These are phyloP conservation scores for Conopomorpha cramerella DNA, from an alignment of 1,140 invertebrate genomes.

Conservation along the genomic window DNA sequence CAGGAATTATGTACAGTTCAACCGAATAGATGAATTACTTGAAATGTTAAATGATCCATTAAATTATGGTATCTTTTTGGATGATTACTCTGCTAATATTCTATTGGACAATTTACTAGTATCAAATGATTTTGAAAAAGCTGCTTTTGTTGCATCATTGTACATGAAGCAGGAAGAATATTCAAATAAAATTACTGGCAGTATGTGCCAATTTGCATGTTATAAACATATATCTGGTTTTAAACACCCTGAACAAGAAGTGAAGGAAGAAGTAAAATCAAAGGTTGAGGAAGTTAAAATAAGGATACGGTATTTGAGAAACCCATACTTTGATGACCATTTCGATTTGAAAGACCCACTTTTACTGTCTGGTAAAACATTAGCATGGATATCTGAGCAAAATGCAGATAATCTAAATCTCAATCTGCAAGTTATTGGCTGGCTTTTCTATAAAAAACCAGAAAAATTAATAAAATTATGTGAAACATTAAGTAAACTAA, in stretches of 20 bases:
- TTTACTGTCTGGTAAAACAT: conserved; percentile 78
- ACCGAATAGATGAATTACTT: conserved; percentile 67
- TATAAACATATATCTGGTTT: conserved; percentile 73
- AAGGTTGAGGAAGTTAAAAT: conserved; percentile 74
- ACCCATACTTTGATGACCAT: conserved; percentile 84
- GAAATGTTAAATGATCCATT: conserved; percentile 78
- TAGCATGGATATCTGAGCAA: conserved; percentile 65
- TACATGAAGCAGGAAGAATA: conserved; percentile 91
- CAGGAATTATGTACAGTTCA: conserved; percentile 66
- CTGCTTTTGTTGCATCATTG: conserved; percentile 75
- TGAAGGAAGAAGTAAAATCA: conserved; percentile 32
- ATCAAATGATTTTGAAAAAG: conserved; percentile 69
- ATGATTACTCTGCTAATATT: conserved; percentile 78
- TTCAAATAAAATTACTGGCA: conserved; percentile 70
- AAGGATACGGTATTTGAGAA: conserved; percentile 77
- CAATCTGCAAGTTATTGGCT: conserved; percentile 73
- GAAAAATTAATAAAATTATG: conserved; percentile 53
- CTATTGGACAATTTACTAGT: conserved; percentile 82
- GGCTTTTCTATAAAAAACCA: conserved; percentile 70
- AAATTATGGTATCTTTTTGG: conserved; percentile 89
- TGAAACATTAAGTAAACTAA: conserved; percentile 20
- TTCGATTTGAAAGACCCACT: conserved; percentile 77
- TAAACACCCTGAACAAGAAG: conserved; percentile 36
- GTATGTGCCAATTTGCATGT: conserved; percentile 76
- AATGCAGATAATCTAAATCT: conserved; percentile 60